Percentiles rank a stretch among this genome's conserved stretches.
phyloP scores from a whole-genome alignment of 1,140 invertebrate genomes.

The Paraescarpia echinospica region DNA sequence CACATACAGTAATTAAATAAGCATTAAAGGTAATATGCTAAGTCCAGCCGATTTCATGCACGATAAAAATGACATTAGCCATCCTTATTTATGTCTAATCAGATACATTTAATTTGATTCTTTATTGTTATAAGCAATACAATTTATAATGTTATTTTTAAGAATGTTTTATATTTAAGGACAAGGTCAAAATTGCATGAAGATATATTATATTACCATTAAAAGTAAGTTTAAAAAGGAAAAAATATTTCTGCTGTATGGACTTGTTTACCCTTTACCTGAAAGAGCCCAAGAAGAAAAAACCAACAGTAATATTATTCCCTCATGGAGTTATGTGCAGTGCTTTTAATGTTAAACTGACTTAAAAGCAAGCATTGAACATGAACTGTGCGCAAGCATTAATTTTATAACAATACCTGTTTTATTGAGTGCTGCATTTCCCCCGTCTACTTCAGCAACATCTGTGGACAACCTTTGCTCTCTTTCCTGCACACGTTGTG shows the following conservation, averaged over 20 bases:
- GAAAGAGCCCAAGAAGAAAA: too few relatives aligned
- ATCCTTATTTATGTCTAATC: background rate
- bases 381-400: background rate
- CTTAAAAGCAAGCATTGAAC: background rate
- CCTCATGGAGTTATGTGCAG: background rate
- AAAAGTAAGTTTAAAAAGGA: too few relatives aligned
- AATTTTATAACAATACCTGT: background rate
- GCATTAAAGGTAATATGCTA: too few relatives aligned
- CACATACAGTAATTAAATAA: too few relatives aligned
- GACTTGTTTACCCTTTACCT: too few relatives aligned
- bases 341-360: background rate
- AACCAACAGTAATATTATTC: background rate
- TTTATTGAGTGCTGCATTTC: background rate
- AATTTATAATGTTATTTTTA: background rate
- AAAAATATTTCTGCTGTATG: too few relatives aligned
- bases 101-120: background rate
- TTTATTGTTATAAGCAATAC: background rate
- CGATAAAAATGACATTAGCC: background rate
- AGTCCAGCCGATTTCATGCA: background rate
- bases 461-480: background rate
- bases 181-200: background rate
- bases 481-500: background rate
- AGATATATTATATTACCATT: too few relatives aligned
- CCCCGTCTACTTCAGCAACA: background rate
- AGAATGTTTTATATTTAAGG: background rate